Evolutionary conservation across 1,140 invertebrate genomes (phyloP).

Genomic region (Apis mellifera): DNA sequence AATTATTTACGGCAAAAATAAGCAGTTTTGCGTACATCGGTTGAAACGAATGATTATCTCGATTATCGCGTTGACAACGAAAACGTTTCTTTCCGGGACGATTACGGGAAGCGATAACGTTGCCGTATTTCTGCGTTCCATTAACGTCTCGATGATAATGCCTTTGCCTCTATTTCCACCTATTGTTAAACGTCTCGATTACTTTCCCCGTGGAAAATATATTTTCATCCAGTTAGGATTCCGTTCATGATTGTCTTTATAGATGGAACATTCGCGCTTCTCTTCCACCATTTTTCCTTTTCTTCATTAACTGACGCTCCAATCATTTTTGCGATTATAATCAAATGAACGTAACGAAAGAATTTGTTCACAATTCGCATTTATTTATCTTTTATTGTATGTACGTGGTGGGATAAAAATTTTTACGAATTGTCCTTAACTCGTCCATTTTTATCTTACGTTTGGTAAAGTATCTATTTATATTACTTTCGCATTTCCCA

Average conservation of each 20-base stretch:
- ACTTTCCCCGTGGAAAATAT: slow-evolving; percentile 13
- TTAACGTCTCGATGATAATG: slow-evolving; percentile 33
- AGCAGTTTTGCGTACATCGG: slow-evolving; percentile 3
- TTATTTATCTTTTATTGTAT: no score
- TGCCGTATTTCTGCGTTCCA: slow-evolving; percentile 17
- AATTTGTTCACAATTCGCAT: no score
- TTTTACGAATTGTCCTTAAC: no score
- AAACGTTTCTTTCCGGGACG: slow-evolving; percentile 6
- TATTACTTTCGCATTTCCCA: neutral
- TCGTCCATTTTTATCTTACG: no score
- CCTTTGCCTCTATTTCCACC: slow-evolving; percentile 34
- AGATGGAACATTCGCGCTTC: slow-evolving; percentile 9
- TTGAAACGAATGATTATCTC: slow-evolving; percentile 7
- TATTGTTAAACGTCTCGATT: slow-evolving; percentile 24
- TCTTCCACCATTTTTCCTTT: neutral
- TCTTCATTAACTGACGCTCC: no score
- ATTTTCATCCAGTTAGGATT: slow-evolving; percentile 30
- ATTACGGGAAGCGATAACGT: slow-evolving; percentile 18
- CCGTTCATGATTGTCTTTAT: neutral
- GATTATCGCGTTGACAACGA: neutral
- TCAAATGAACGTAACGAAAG: neutral
- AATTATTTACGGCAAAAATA: neutral
- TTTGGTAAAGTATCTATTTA: neutral
- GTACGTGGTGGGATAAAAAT: no score
- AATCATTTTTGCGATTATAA: neutral